phyloP scores from a whole-genome alignment of 1,140 invertebrate species.

The Macrosteles quadrilineatus region DNA sequence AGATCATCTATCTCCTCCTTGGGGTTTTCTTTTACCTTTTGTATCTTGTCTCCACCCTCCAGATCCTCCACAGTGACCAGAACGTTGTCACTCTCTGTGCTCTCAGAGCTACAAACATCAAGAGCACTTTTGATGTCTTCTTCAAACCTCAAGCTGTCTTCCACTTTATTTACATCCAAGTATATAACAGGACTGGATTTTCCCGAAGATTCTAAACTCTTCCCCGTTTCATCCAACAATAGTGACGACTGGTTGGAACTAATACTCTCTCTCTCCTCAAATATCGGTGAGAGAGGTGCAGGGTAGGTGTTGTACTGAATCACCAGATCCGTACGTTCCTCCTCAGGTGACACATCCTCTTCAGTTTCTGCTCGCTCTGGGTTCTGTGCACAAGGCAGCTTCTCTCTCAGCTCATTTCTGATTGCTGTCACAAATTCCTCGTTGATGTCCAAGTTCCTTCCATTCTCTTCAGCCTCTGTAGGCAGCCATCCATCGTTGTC shows the following conservation, averaged over 20 bases:
- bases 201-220: conserved; percentile 26
- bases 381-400: conserved; percentile 64
- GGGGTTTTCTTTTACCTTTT: conserved; percentile 34
- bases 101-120: conserved; percentile 31
- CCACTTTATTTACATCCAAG: conserved; percentile 27
- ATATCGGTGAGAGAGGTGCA: conserved; percentile 60
- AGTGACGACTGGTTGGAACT: conserved; percentile 41
- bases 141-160: conserved; percentile 35
- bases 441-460: conserved; percentile 59
- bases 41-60: conserved; percentile 17
- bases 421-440: conserved; percentile 70
- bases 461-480: conserved; percentile 46
- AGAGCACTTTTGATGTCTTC: conserved; percentile 40
- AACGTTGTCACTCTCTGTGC: conserved; percentile 34
- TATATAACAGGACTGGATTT: conserved; percentile 31
- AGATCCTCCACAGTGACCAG: conserved; percentile 39
- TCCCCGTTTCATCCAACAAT: conserved; percentile 32
- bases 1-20: conserved; percentile 53
- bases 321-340: conserved; percentile 35
- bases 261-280: conserved; percentile 56
- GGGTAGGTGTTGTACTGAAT: conserved; percentile 41
- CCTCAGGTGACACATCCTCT: conserved; percentile 43
- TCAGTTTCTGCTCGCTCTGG: conserved; percentile 39
- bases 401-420: conserved; percentile 67
- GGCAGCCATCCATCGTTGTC: conserved; percentile 46